These are phyloP conservation scores for Trichonephila inaurata DNA, from an alignment of 1,140 invertebrate genomes.

Conservation along the genomic window DNA sequence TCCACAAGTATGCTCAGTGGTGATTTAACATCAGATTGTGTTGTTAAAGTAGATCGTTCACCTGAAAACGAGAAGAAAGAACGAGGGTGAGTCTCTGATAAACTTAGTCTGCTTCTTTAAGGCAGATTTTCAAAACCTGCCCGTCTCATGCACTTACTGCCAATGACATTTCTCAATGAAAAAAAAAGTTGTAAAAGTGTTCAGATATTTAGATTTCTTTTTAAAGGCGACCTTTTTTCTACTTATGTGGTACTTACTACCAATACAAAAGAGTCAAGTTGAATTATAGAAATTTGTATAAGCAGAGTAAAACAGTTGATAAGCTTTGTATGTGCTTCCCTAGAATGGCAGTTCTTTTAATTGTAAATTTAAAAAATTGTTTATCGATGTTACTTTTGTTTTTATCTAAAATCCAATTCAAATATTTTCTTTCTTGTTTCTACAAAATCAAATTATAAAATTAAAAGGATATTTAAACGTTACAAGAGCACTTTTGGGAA, in stretches of 20 bases:
- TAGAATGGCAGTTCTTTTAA: slow-evolving; percentile 21
- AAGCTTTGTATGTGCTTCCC: not conserved
- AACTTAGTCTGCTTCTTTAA: slow-evolving; percentile 25
- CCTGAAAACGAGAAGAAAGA: slow-evolving; percentile 78
- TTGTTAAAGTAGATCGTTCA: slow-evolving; percentile 58
- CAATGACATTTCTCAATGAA: slow-evolving; percentile 24
- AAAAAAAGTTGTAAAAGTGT: not conserved
- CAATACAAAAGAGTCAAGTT: not conserved
- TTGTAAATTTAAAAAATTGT: not conserved
- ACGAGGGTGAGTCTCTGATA: slow-evolving; percentile 72
- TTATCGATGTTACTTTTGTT: not conserved
- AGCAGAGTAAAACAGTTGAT: not conserved
- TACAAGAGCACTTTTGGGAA: too few relatives aligned
- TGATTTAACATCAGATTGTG: slow-evolving; percentile 69
- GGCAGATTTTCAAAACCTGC: slow-evolving; percentile 41
- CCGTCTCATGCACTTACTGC: slow-evolving; percentile 52
- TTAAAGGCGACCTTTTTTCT: not conserved
- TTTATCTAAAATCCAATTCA: too few relatives aligned
- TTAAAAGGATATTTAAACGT: too few relatives aligned
- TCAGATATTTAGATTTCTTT: slow-evolving; percentile 44
- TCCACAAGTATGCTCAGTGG: slow-evolving; percentile 73
- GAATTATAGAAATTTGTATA: not conserved
- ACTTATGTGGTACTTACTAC: slow-evolving; percentile 26
- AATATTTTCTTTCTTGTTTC: too few relatives aligned
- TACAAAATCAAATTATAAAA: too few relatives aligned